Evolutionary conservation across 2,113 vertebrate genomes (phyloP), one percentile per base, ranked within the genome.

Genomic region (Misgurnus mizolepis): DNA sequence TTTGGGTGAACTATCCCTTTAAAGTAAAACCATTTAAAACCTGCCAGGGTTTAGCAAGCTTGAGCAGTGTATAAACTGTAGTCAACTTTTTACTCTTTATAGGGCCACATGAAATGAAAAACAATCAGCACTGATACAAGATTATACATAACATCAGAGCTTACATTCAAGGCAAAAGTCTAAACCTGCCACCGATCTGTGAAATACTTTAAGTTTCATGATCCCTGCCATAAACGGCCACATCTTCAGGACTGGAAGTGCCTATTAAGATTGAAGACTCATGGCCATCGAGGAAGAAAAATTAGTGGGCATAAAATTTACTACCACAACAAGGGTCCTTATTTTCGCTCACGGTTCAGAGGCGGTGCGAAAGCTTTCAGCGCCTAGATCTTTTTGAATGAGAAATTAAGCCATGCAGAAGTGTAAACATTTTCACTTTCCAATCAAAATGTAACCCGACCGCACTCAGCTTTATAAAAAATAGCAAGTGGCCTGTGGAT

Each of bases 201-300:
- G 83, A 86, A 85, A 85, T 90, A 82, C 83, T 77, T 62, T 12
- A 8, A 71, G 67, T 56, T 76, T 88, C 53, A 85, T 81, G 81
- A 78, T 77, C 68, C 43, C 66, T 62, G 58, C 80, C 56, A 82
- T 81, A 79, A 86, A 83, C 67, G 53, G 47, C 49, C 80, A 41
- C 6, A 66, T 58, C 55, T 58, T 56, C 40, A n/a, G 27, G 80
- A 77, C 47, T 67, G 22, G 40, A 75, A 66, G 56, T 56, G 5
- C 17, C 71, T 83, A 49, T 86, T 84, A 85, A 81, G 66, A 62
- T 61, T 49, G 7, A 0, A 81, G 76, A 81, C 78, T 85, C 67
- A 83, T 67, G 40, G 40, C 50, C 62, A 72, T 80, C 7, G 82
- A 83, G 76, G 58, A 47, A n/a, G 64, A 34, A 6, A 79, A 82